Percentiles rank a stretch among this genome's conserved stretches.
These are phyloP conservation scores for Varecia variegata DNA, from an alignment of 2,797 vertebrate genomes.

Conservation along the genomic window DNA sequence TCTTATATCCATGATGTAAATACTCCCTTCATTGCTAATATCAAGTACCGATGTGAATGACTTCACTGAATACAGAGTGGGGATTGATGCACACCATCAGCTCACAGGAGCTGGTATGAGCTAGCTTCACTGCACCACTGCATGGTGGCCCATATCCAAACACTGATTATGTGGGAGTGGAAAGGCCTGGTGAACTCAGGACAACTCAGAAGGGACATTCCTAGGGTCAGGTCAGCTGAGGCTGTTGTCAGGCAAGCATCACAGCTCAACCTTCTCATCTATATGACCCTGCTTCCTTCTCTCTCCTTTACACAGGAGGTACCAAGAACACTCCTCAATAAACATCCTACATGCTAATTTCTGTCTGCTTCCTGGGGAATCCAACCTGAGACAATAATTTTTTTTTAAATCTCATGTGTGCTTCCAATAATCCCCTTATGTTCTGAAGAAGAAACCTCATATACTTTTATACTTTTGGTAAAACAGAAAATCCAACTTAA, in stretches of 20 bases:
- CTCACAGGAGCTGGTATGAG: not conserved
- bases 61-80: not conserved
- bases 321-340: not conserved
- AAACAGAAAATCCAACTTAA: conserved; percentile 30
- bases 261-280: not conserved
- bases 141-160: not conserved
- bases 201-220: conserved; percentile 2
- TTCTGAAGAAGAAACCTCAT: not conserved
- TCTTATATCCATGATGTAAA: not conserved
- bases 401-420: not conserved
- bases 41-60: not conserved
- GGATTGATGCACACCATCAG: not conserved
- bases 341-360: not conserved
- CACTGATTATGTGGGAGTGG: not conserved
- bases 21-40: not conserved
- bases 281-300: not conserved
- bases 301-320: not conserved
- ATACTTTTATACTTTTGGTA: not conserved
- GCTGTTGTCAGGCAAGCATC: not conserved
- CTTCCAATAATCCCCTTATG: not conserved
- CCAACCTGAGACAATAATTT: not conserved
- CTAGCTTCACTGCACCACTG: not conserved
- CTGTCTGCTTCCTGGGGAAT: not conserved
- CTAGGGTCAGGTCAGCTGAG: not conserved
- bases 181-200: not conserved